Conservation (phyloP, 2,113 vertebrate genomes). For the Stegostoma tigrinum region DNA sequence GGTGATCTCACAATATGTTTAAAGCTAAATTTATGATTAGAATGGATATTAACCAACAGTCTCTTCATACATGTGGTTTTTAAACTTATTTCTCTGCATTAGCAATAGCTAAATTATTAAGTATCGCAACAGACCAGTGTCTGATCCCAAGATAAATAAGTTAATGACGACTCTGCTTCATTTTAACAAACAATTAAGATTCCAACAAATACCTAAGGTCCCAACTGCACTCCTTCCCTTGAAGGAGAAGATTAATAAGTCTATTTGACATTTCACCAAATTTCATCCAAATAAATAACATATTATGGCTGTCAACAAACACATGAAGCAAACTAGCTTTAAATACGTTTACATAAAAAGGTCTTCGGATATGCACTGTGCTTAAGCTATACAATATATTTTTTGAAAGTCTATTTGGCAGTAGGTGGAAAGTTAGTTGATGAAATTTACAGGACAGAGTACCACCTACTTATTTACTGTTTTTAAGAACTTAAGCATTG, state of each 20-base stretch:
- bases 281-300: background rate
- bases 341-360: background rate
- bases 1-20: background rate
- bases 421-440: background rate
- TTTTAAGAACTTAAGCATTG: background rate
- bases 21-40: background rate
- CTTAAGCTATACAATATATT: background rate
- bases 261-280: slow-evolving; percentile 17
- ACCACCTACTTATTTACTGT: background rate
- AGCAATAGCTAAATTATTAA: background rate
- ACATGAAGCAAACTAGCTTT: background rate
- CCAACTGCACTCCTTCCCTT: background rate
- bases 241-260: background rate
- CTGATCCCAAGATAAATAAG: background rate
- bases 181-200: background rate
- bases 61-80: background rate
- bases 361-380: background rate
- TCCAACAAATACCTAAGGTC: background rate
- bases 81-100: background rate
- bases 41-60: background rate
- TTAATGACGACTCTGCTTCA: background rate
- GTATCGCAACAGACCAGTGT: background rate
- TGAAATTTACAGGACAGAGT: background rate
- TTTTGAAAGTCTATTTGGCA: background rate
- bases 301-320: background rate